Evolutionary conservation across 2,888 invertebrate species (phyloP), one percentile per base, ranked within the genome.

Genomic region (Sinhomidia bicolor): DNA sequence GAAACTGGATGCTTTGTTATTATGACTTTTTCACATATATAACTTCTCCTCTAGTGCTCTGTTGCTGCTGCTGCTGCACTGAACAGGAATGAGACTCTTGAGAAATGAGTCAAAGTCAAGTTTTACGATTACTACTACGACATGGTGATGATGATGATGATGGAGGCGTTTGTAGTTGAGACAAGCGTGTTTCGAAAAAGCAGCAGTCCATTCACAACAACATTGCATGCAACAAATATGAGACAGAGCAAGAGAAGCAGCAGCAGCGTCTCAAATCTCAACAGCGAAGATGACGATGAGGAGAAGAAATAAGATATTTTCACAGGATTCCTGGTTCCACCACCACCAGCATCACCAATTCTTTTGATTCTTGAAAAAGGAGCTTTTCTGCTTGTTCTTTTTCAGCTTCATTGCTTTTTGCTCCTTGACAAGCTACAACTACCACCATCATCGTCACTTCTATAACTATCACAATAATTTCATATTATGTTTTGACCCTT

Each of bases 121-220:
- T 76, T 76, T 76, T 76, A 76, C 76, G 51, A 76, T 51, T 29
- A 26, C 20, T 74, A 23, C 74, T 51, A 29, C 26, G 23, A 23
- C 44, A 71, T 41, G 41, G 10, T 44, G 71, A 36, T 26, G n/a
- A 76, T 51, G 32, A 51, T 68, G 65, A 36, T 29, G 29, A 29
- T 1, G 26, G 20, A 29, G 12, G 65, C 36, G 9, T 10, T 44
- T 71, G 71, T 41, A 23, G 76, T 29, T 76, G 76, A 57, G 41
- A 36, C 23, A 57, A 54, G 57, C 57, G 20, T 78, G 78, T 78
- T 54, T 76, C 47, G 7, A 32, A 26, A 51, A 74, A 26, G 26
- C 68, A 68, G 47, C 17, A 78, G 78, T 57, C 78, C 78, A 78
- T 78, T 78, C 78, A 78, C 76, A 76, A 76, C 17, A 36, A 36